Conservation (phyloP, 2,888 invertebrate genomes). For the Cerastis leucographa region DNA sequence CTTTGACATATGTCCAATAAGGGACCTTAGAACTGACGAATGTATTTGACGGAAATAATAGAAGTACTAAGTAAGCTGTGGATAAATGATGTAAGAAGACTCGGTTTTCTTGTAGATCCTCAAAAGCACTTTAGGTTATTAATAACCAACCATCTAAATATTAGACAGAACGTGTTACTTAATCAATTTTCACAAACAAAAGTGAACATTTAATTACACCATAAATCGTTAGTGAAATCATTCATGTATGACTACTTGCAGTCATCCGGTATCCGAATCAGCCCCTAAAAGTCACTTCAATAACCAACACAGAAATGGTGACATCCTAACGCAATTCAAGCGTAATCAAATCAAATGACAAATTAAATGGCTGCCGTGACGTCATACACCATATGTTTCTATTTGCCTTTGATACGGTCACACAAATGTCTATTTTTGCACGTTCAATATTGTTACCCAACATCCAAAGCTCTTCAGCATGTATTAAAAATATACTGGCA, state of each 20-base stretch:
- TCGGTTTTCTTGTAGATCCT: not conserved
- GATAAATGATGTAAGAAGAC: not conserved
- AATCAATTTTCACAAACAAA: not conserved
- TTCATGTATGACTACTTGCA: conserved; percentile 21
- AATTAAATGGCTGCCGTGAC: conserved; percentile 62
- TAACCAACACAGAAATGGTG: conserved; percentile 18
- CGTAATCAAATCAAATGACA: conserved; percentile 65
- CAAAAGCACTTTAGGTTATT: not conserved
- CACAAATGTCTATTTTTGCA: conserved; percentile 41
- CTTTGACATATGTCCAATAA: no score
- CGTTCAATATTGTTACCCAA: conserved; percentile 24
- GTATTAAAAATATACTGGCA: conserved; percentile 29
- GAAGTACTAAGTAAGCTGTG: not conserved
- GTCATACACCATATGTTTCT: conserved; percentile 63
- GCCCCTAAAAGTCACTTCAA: conserved; percentile 10
- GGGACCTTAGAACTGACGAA: not conserved
- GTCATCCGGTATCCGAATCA: not conserved
- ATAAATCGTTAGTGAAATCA: not conserved
- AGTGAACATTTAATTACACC: not conserved
- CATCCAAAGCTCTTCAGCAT: conserved; percentile 14
- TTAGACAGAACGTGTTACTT: no score
- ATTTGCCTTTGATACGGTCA: conserved; percentile 56
- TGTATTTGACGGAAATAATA: not conserved
- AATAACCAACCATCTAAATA: not conserved
- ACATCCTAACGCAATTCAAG: conserved; percentile 48